Percentiles rank a stretch among this genome's conserved stretches.
Evolutionary conservation across 2,888 invertebrate species (phyloP).

Genomic region (Machimus rusticus): DNA sequence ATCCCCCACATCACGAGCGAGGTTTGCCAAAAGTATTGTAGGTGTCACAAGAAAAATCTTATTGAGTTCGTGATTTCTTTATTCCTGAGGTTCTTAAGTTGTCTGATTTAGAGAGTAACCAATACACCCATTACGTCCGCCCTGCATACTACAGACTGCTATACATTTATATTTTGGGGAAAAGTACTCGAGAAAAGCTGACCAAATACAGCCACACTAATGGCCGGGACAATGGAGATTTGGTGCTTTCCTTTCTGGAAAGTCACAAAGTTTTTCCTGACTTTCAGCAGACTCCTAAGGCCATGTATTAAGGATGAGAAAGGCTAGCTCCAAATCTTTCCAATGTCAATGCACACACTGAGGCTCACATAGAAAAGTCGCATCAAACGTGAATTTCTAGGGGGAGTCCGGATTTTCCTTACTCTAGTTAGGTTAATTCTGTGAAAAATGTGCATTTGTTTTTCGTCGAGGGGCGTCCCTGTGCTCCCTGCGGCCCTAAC

Average conservation of each 20-base stretch:
- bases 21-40: background rate
- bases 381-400: slow-evolving; percentile 1
- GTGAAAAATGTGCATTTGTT: slow-evolving; percentile 31
- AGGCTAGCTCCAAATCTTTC: background rate
- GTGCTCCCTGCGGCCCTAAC: background rate
- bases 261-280: slow-evolving; percentile 16
- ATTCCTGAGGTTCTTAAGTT: slow-evolving; percentile 13
- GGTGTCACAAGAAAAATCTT: slow-evolving; percentile 24
- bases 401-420: slow-evolving; percentile 3
- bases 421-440: slow-evolving; percentile 33
- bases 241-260: slow-evolving; percentile 20
- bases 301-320: slow-evolving; percentile 19
- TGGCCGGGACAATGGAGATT: slow-evolving; percentile 22
- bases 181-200: slow-evolving; percentile 18
- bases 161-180: background rate
- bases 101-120: slow-evolving; percentile 24
- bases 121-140: background rate
- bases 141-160: background rate
- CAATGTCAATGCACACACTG: background rate
- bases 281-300: slow-evolving; percentile 20
- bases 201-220: slow-evolving; percentile 22
- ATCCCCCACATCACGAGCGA: background rate
- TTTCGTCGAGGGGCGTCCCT: background rate
- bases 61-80: slow-evolving; percentile 41
- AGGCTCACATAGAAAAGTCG: background rate